phyloP scores from a whole-genome alignment of 2,888 invertebrate species.

The Drosophila austrosaltans region DNA sequence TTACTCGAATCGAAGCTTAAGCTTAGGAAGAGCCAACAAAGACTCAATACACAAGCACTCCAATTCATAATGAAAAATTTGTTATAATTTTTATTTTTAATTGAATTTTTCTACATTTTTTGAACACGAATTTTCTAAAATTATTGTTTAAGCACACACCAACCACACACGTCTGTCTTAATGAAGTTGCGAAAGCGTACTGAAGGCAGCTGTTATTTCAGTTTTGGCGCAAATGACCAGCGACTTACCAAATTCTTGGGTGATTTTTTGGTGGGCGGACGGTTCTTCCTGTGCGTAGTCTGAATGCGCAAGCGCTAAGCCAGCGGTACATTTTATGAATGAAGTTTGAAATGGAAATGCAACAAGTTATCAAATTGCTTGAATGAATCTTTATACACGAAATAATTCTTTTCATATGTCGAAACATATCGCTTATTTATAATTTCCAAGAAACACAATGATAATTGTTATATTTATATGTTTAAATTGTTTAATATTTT shows the following conservation, averaged over 20 bases:
- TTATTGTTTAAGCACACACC: background rate
- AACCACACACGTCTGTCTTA: slow-evolving; percentile 46
- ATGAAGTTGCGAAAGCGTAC: slow-evolving; percentile 70
- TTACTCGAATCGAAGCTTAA: background rate
- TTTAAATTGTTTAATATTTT: slow-evolving; percentile 5
- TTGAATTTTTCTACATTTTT: slow-evolving; percentile 11
- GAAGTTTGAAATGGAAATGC: slow-evolving; percentile 49
- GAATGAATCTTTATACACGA: background rate
- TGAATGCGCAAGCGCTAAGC: slow-evolving; percentile 59
- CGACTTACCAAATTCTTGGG: slow-evolving; percentile 17
- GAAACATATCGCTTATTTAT: too few species aligned
- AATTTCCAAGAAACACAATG: background rate
- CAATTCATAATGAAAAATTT: slow-evolving; percentile 22
- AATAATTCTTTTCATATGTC: too few species aligned
- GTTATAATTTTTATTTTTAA: too few species aligned
- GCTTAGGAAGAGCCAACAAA: slow-evolving; percentile 17
- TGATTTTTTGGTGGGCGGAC: background rate
- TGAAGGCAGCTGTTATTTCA: slow-evolving; percentile 61
- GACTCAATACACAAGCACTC: background rate
- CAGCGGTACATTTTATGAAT: slow-evolving; percentile 60
- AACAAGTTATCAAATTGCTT: slow-evolving; percentile 61
- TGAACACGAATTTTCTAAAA: background rate
- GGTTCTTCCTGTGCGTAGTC: slow-evolving; percentile 1
- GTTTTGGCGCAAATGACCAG: slow-evolving; percentile 65
- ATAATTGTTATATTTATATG: background rate